Percentiles rank a stretch among this genome's conserved stretches.
These are phyloP conservation scores for Stratiolaelaps scimitus DNA, from an alignment of 1,140 invertebrate genomes.

Conservation along the genomic window DNA sequence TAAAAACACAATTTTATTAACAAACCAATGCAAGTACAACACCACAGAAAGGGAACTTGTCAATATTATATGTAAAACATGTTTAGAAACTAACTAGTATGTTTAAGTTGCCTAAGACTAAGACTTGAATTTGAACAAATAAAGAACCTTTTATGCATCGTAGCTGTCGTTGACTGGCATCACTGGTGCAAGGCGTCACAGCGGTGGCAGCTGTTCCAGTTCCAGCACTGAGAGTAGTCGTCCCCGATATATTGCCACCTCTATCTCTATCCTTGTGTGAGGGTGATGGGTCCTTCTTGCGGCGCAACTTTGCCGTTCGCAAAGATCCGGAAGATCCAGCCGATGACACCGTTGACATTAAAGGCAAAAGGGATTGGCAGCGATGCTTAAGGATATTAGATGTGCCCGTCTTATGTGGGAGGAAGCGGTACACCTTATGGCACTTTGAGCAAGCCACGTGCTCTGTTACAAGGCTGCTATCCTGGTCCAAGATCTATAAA, in stretches of 20 bases:
- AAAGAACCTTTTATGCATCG: constrained; percentile 6
- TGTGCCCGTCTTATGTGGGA: constrained; percentile 13
- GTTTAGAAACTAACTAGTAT: too few species aligned
- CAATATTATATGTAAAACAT: too few species aligned
- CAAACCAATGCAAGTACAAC: too few species aligned
- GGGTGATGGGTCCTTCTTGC: neutral
- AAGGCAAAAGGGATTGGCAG: constrained; percentile 2
- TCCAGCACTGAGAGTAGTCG: neutral
- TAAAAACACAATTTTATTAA: too few species aligned
- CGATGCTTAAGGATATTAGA: constrained; percentile 25
- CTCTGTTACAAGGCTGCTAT: neutral
- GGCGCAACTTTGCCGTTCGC: neutral
- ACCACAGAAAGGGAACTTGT: too few species aligned
- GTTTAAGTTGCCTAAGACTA: too few species aligned
- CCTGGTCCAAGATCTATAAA: constrained; percentile 12
- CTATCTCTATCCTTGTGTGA: neutral
- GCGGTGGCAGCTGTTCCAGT: neutral
- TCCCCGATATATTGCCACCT: neutral
- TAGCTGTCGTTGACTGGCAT: constrained; percentile 10
- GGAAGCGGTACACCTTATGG: constrained; percentile 8
- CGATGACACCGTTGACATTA: neutral
- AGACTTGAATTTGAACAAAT: too few species aligned
- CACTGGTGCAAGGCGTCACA: neutral
- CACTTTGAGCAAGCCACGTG: constrained; percentile 19
- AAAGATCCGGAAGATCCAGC: neutral